Evolutionary conservation across 2,888 invertebrate species (phyloP), one percentile per base, ranked within the genome.

Genomic region (Drosophila eohydei): DNA sequence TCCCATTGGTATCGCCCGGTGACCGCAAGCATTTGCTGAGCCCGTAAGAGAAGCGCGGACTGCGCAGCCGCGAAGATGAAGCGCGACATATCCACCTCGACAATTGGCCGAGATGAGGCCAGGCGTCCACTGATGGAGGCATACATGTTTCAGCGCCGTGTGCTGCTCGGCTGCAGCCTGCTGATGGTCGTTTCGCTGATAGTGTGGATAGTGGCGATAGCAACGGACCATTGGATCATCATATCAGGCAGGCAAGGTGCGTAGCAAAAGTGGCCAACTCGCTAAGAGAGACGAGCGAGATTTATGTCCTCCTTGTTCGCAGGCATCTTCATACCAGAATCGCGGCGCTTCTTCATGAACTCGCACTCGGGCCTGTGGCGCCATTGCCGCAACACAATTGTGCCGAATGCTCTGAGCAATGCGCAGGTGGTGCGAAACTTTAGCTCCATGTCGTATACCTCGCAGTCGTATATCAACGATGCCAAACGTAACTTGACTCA

Each of bases 171-270:
- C 1, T 96, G 96, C 87, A 96, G 96, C 0, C 91, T 94, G 12
- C 92, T 96, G 12, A 94, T 96, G 50, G 95, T 95, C 0, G 84
- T 96, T 0, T 95, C 95, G 30, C 94, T 95, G 4, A 94, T 96
- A 60, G 90, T 96, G 44, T 97, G 96, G 96, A 95, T 95, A 50
- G 93, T 95, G 14, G 96, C 96, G 28, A 95, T 96, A 54, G 94
- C 95, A 72, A 96, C 96, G 4, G 94, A 95, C 88, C 95, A 95
- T 88, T 97, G 96, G 96, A 95, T 95, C 81, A 94, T 94, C 48
- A 94, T 96, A 71, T 90, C 92, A 2, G 92, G 92, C 57, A 84
- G 88, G 32, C 70, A 75, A 75, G 93, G 93, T 93, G 76, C 59
- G 78, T 43, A 21, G 9, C 12, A 28, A 48, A n/a, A 0, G 11